Evolutionary conservation across 2,797 vertebrate genomes (phyloP).

Genomic region (Delichon dasypus): DNA sequence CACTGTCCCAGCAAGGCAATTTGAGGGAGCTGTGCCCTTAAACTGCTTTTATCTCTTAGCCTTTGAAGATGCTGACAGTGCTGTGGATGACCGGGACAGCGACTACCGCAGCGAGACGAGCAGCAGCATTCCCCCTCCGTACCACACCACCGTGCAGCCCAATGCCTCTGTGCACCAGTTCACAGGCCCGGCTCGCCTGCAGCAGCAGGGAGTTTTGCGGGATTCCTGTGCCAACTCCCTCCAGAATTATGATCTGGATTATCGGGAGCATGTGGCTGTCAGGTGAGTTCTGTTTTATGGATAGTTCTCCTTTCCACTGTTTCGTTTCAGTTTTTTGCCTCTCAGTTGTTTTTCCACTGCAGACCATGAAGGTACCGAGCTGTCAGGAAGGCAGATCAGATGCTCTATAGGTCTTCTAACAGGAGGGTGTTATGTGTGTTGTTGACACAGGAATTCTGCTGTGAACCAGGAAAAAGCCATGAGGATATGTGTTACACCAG

Average conservation of each 20-base stretch:
- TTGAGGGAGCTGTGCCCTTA: background rate
- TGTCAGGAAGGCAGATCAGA: background rate
- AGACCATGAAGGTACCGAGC: background rate
- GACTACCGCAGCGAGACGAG: conserved; percentile 98
- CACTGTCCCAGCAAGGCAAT: background rate
- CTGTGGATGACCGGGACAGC: conserved; percentile 94
- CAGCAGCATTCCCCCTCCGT: conserved; percentile 89
- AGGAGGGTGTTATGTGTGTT: background rate
- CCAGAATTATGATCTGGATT: conserved; percentile 87
- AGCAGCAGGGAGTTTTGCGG: conserved; percentile 74
- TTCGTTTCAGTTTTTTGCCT: no score
- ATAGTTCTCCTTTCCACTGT: background rate
- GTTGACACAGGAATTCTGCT: background rate
- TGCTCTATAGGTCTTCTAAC: background rate
- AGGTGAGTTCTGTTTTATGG: conserved; percentile 75
- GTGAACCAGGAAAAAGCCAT: background rate
- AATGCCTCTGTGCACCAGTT: conserved; percentile 95
- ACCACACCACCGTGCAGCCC: conserved; percentile 90
- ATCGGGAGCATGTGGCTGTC: conserved; percentile 80
- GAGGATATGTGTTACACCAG: background rate
- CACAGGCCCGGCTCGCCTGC: conserved; percentile 80
- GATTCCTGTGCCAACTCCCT: conserved; percentile 86
- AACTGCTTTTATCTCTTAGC: conserved; percentile 77
- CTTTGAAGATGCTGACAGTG: conserved; percentile 94
- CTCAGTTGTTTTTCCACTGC: fast-evolving